Conservation (phyloP, 2,888 invertebrate genomes). For the Mallateleia sp. region DNA sequence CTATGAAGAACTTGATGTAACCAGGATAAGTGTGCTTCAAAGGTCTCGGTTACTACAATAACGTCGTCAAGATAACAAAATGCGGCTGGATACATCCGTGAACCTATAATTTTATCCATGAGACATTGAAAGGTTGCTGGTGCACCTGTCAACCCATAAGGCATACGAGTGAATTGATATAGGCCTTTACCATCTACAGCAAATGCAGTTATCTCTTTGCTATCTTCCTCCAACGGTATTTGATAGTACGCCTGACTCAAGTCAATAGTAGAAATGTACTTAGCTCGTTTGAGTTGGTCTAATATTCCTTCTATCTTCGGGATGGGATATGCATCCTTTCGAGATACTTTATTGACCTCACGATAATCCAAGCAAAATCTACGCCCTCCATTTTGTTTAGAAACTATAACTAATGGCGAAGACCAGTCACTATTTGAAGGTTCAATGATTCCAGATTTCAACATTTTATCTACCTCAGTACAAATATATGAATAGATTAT, state of each 20-base stretch:
- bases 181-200: slow-evolving; percentile 66
- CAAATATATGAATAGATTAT: background rate
- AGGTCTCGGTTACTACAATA: slow-evolving; percentile 46
- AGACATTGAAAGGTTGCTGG: slow-evolving; percentile 71
- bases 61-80: slow-evolving; percentile 67
- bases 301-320: slow-evolving; percentile 60
- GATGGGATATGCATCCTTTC: slow-evolving; percentile 72
- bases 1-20: background rate
- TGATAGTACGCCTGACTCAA: slow-evolving; percentile 77
- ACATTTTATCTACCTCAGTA: slow-evolving; percentile 2
- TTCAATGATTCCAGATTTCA: slow-evolving; percentile 21
- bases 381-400: slow-evolving; percentile 44
- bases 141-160: slow-evolving; percentile 69
- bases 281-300: slow-evolving; percentile 47
- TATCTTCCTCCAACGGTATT: slow-evolving; percentile 55
- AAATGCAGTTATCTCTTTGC: slow-evolving; percentile 73
- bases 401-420: background rate
- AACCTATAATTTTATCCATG: slow-evolving; percentile 42
- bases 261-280: slow-evolving; percentile 75
- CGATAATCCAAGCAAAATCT: slow-evolving; percentile 67
- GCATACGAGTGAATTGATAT: slow-evolving; percentile 72
- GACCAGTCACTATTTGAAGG: slow-evolving; percentile 39
- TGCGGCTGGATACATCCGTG: background rate
- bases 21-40: background rate
- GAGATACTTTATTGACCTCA: slow-evolving; percentile 43